Percentiles rank a stretch among this genome's conserved stretches.
phyloP scores from a whole-genome alignment of 2,113 vertebrate genomes.

The Sarotherodon lohbergeri region DNA sequence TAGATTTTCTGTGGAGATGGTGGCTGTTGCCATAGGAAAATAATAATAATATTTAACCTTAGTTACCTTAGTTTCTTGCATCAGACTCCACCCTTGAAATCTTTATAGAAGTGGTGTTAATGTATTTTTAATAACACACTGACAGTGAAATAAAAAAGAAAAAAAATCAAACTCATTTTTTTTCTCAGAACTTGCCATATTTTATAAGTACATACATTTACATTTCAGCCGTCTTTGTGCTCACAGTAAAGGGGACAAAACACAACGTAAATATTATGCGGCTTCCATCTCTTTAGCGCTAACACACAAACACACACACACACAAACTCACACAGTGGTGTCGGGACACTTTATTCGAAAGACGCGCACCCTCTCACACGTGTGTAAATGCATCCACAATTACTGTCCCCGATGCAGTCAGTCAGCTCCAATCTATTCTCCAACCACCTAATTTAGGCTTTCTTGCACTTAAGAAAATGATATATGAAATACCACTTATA shows the following conservation, averaged over 20 bases:
- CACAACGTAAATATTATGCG: slow-evolving; percentile 53
- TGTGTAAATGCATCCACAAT: slow-evolving; percentile 17
- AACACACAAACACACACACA: background rate
- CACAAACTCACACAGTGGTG: background rate
- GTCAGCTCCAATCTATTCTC: slow-evolving; percentile 13
- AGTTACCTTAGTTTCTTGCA: accelerated
- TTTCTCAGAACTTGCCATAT: slow-evolving; percentile 69
- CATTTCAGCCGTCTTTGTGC: slow-evolving; percentile 73
- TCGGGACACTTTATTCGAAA: slow-evolving; percentile 1
- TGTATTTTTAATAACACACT: background rate
- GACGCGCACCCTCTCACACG: background rate
- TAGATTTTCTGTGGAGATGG: background rate
- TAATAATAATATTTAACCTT: background rate
- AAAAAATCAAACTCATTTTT: slow-evolving; percentile 11
- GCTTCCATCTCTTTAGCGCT: background rate
- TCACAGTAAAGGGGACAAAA: slow-evolving; percentile 68
- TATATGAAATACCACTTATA: slow-evolving; percentile 70
- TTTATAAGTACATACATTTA: slow-evolving; percentile 76
- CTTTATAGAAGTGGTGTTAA: background rate
- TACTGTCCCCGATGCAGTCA: slow-evolving; percentile 40
- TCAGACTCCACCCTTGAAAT: background rate
- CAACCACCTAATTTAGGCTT: slow-evolving; percentile 69
- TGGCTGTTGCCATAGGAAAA: background rate
- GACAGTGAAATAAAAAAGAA: background rate
- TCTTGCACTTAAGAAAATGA: slow-evolving; percentile 41